phyloP scores from a whole-genome alignment of 2,888 invertebrate genomes.

The Oligia fasciuncula region DNA sequence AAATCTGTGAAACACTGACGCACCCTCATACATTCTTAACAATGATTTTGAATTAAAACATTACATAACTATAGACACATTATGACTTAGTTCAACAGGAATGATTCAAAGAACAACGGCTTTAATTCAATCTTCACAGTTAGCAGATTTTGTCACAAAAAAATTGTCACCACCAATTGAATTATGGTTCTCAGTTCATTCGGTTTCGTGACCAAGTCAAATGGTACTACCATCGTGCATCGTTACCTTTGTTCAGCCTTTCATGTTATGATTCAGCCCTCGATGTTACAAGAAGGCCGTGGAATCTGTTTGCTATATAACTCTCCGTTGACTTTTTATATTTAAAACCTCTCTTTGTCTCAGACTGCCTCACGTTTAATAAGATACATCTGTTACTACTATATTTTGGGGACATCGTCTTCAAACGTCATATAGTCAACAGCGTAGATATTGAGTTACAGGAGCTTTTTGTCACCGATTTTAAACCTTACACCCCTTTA shows the following conservation, averaged over 20 bases:
- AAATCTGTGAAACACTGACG: slow-evolving; percentile 78
- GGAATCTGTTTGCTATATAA: slow-evolving; percentile 68
- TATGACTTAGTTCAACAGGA: slow-evolving; percentile 12
- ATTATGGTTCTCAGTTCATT: slow-evolving; percentile 15
- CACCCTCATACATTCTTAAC: slow-evolving; percentile 67
- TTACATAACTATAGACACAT: slow-evolving; percentile 25
- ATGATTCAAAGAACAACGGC: slow-evolving; percentile 21
- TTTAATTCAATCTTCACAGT: slow-evolving; percentile 3
- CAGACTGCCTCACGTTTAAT: slow-evolving; percentile 73
- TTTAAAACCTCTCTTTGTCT: slow-evolving; percentile 76
- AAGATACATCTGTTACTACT: slow-evolving; percentile 80
- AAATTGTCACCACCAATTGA: slow-evolving; percentile 29
- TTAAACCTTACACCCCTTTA: slow-evolving; percentile 59
- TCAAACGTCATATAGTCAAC: slow-evolving; percentile 75
- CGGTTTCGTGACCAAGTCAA: slow-evolving; percentile 25
- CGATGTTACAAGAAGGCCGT: slow-evolving; percentile 57
- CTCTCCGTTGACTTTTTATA: slow-evolving; percentile 68
- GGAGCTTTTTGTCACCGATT: slow-evolving; percentile 42
- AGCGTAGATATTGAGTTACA: slow-evolving; percentile 76
- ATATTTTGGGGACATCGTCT: slow-evolving; percentile 77
- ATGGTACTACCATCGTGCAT: neutral
- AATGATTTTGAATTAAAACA: slow-evolving; percentile 54
- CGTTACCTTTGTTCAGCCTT: slow-evolving; percentile 41
- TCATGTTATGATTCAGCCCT: slow-evolving; percentile 57
- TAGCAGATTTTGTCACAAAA: slow-evolving; percentile 17